Conservation (phyloP, 92 coral and sea anemone species). For the Metridium senile region DNA sequence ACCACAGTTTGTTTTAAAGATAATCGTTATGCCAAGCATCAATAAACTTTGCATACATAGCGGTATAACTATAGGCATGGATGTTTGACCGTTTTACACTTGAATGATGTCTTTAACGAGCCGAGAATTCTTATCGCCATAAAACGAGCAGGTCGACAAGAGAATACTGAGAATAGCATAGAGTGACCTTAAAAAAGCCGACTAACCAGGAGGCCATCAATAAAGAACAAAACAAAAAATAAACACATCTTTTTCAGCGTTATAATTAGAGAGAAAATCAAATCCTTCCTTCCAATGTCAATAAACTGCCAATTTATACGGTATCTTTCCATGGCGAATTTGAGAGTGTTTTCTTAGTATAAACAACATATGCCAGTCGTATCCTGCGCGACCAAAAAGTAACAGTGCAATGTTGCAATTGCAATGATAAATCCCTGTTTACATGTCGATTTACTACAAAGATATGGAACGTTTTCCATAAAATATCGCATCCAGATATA, state of each 20-base stretch:
- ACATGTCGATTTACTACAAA: not conserved
- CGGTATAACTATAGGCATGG: slow-evolving; percentile 24
- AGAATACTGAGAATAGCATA: no score
- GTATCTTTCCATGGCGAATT: not conserved
- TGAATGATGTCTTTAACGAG: not conserved
- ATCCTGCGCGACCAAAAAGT: not conserved
- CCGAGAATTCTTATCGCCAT: no score
- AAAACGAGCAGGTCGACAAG: no score
- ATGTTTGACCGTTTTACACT: slow-evolving; percentile 10
- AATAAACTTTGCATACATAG: slow-evolving; percentile 21
- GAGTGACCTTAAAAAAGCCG: slow-evolving; percentile 6
- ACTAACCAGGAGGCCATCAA: slow-evolving; percentile 23
- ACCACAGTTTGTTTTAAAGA: slow-evolving; percentile 22
- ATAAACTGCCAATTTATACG: not conserved
- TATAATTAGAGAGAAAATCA: not conserved
- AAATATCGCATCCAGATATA: not conserved
- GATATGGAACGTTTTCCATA: not conserved
- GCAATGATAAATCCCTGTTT: not conserved
- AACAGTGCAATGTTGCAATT: not conserved
- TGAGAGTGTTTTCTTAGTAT: not conserved
- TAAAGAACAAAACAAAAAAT: not conserved
- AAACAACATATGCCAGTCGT: not conserved
- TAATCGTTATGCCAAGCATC: slow-evolving; percentile 7
- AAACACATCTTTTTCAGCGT: not conserved
- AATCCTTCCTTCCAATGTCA: slow-evolving; percentile 2